These are phyloP conservation scores for Craterocephalus amniculus DNA, from an alignment of 2,797 vertebrate species.

Conservation along the genomic window DNA sequence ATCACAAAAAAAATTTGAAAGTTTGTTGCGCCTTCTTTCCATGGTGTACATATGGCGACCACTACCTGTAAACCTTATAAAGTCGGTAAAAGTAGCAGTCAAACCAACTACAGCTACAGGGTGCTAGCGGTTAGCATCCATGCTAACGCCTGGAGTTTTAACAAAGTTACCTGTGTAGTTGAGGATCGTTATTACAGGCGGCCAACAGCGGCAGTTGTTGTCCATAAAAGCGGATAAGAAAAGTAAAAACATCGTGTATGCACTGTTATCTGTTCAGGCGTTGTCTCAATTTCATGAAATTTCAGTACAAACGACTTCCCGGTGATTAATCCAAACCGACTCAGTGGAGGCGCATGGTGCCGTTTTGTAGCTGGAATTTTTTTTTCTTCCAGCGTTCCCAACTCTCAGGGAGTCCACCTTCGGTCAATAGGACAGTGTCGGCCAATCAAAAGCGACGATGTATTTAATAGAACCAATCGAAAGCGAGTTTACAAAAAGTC, in stretches of 20 bases:
- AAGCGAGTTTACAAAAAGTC: slow-evolving; percentile 50
- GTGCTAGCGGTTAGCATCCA: slow-evolving; percentile 64
- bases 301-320: slow-evolving; percentile 52
- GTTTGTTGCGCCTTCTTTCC: rapidly evolving
- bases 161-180: slow-evolving; percentile 81
- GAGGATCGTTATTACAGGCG: slow-evolving; percentile 44
- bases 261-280: not conserved
- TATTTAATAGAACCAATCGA: slow-evolving; percentile 74
- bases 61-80: not conserved
- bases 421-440: slow-evolving; percentile 61
- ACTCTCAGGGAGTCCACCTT: slow-evolving; percentile 77
- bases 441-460: slow-evolving; percentile 77
- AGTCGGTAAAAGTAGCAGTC: slow-evolving; percentile 23
- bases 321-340: slow-evolving; percentile 58
- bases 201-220: slow-evolving; percentile 25
- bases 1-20: not conserved
- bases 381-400: slow-evolving; percentile 64
- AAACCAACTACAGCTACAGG: slow-evolving; percentile 44
- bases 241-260: slow-evolving; percentile 25
- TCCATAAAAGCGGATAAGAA: slow-evolving; percentile 42
- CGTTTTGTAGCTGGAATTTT: slow-evolving; percentile 70
- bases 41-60: rapidly evolving
- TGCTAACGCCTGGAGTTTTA: slow-evolving; percentile 74
- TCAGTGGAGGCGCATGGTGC: slow-evolving; percentile 73
- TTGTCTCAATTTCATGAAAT: slow-evolving; percentile 42